Evolutionary conservation across 2,113 vertebrate species (phyloP).

Genomic region (Gadus chalcogrammus): DNA sequence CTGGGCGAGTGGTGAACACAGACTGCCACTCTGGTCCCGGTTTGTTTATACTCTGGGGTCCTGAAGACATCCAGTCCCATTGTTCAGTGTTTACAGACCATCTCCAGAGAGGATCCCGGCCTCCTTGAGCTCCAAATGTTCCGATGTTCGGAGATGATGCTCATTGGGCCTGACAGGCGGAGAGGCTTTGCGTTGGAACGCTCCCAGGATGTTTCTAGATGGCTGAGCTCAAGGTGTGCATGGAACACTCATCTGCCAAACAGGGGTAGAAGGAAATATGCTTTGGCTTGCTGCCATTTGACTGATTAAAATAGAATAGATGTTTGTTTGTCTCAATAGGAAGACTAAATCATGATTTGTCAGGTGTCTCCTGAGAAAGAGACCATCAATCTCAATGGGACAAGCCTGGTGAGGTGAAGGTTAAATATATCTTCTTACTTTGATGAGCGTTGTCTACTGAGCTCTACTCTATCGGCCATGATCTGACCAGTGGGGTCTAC

Average conservation of each 20-base stretch:
- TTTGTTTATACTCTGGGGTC: conserved; percentile 39
- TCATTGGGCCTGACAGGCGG: conserved; percentile 56
- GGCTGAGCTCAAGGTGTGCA: conserved; percentile 56
- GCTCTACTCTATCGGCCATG: no score
- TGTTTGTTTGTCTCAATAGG: no score
- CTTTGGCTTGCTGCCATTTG: no score
- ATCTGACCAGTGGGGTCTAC: no score
- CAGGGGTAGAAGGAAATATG: conserved; percentile 6
- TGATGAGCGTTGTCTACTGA: no score
- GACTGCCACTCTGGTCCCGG: conserved; percentile 23
- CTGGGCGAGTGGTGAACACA: conserved; percentile 20
- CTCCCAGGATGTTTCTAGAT: conserved; percentile 21
- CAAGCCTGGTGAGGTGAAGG: no score
- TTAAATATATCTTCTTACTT: no score
- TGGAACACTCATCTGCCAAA: conserved; percentile 45
- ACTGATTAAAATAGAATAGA: no score
- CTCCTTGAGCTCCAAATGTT: conserved; percentile 58
- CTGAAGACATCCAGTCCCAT: conserved; percentile 3
- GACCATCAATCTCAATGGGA: no score
- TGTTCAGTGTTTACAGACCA: conserved; percentile 19
- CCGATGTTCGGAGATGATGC: conserved; percentile 37
- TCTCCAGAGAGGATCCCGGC: conserved; percentile 27
- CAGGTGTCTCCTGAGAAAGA: no score
- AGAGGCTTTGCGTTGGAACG: conserved; percentile 30
- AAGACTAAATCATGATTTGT: no score